Evolutionary conservation across 2,797 vertebrate species (phyloP).

Genomic region (Salarias fasciatus): DNA sequence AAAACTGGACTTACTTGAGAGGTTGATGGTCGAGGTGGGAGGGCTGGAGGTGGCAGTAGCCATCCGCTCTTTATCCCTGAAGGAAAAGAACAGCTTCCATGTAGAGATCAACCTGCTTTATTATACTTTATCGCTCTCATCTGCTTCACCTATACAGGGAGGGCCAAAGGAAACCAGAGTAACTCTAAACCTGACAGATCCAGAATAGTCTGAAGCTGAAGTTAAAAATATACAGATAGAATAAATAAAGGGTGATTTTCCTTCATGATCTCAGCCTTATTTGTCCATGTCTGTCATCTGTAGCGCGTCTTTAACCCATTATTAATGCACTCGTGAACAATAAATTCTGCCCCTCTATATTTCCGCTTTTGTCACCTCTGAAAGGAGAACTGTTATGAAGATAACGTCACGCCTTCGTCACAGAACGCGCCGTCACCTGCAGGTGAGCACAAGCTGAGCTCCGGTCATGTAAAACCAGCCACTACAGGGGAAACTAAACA

Average conservation of each 20-base stretch:
- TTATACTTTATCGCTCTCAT: too few relatives aligned
- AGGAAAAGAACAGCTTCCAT: too few relatives aligned
- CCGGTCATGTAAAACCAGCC: background rate
- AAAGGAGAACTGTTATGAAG: constrained; percentile 39
- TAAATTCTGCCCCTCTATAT: constrained; percentile 6
- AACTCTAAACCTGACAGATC: too few relatives aligned
- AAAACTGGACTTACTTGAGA: constrained; percentile 84
- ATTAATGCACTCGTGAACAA: background rate
- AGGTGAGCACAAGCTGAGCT: constrained; percentile 1
- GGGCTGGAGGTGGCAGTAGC: constrained; percentile 89
- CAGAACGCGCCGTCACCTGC: background rate
- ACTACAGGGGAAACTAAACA: too few relatives aligned
- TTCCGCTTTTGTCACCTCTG: constrained; percentile 39
- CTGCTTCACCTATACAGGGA: too few relatives aligned
- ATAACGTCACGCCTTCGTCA: background rate
- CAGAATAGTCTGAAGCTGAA: too few relatives aligned
- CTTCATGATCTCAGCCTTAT: constrained; percentile 7
- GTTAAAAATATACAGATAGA: too few relatives aligned
- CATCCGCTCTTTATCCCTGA: constrained; percentile 86
- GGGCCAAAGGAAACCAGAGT: too few relatives aligned
- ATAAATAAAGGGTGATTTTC: too few relatives aligned
- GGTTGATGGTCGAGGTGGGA: constrained; percentile 89
- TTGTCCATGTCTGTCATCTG: too few relatives aligned
- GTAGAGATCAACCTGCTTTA: too few relatives aligned
- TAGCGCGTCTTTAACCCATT: too few relatives aligned